A percentile compares a stretch with the other conserved stretches of the same genome.
Evolutionary conservation across 2,797 vertebrate genomes (phyloP).

Genomic region (Microtus obscurus): DNA sequence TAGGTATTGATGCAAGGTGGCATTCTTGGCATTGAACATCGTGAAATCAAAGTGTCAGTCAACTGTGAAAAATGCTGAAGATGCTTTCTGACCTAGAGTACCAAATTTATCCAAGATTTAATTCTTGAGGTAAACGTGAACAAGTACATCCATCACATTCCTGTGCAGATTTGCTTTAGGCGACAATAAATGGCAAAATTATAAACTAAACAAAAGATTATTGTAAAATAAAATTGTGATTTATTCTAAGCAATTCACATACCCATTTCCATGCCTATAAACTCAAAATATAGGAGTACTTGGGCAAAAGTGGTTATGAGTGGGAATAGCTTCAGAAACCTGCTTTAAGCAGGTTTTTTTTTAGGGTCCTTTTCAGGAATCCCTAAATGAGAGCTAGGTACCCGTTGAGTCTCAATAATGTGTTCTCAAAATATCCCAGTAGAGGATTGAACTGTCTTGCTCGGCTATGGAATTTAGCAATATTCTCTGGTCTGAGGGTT

Average conservation of each 20-base stretch:
- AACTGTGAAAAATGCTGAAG: neutral
- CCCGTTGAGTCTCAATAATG: neutral
- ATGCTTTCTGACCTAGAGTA: neutral
- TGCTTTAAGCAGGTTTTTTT: neutral
- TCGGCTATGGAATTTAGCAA: neutral
- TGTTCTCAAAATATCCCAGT: neutral
- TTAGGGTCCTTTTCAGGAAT: neutral
- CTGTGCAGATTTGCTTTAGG: neutral
- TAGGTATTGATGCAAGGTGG: neutral
- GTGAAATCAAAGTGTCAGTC: neutral
- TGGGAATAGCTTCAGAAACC: neutral
- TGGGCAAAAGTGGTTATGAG: neutral
- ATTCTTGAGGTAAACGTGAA: neutral
- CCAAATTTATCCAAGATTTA: neutral
- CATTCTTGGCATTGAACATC: neutral
- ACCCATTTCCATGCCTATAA: neutral
- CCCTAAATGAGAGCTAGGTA: constrained; percentile 13
- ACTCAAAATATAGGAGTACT: neutral
- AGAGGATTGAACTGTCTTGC: neutral
- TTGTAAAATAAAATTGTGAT: neutral
- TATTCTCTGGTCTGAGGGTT: neutral
- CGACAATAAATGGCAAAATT: neutral
- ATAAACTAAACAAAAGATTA: neutral
- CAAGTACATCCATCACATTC: neutral
- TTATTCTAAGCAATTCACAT: neutral